Percentiles rank a stretch among this genome's conserved stretches.
Conservation (phyloP, 2,797 vertebrate genomes). For the Sebastes minor region DNA sequence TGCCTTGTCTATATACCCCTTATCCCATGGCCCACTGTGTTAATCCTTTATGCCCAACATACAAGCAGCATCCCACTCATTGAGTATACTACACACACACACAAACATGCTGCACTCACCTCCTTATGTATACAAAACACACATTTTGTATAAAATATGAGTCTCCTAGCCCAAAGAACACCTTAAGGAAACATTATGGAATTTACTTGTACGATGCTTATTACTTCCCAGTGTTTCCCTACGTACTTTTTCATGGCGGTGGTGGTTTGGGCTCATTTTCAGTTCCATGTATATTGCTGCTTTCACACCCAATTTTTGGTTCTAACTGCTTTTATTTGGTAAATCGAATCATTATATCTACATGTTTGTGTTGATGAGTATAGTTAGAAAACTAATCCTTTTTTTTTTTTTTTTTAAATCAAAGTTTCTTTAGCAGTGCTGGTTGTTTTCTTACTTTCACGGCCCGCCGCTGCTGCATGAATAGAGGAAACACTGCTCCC, state of each 20-base stretch:
- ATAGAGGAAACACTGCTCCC: slow-evolving; percentile 57
- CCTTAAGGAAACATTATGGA: slow-evolving; percentile 55
- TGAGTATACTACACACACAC: slow-evolving; percentile 66
- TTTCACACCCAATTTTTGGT: slow-evolving; percentile 54
- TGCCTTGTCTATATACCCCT: slow-evolving; percentile 81
- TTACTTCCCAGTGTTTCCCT: slow-evolving; percentile 59
- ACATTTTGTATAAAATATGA: slow-evolving; percentile 70
- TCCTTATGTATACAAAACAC: slow-evolving; percentile 62
- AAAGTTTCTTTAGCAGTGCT: slow-evolving; percentile 42
- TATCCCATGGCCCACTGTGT: slow-evolving; percentile 52
- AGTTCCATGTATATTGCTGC: slow-evolving; percentile 42
- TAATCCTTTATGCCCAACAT: slow-evolving; percentile 64
- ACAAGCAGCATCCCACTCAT: slow-evolving; percentile 76
- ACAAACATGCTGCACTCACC: slow-evolving; percentile 68
- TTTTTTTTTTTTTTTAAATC: slow-evolving; percentile 16
- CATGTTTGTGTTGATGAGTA: slow-evolving; percentile 58
- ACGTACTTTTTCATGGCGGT: slow-evolving; percentile 33
- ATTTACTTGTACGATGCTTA: slow-evolving; percentile 63
- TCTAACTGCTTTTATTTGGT: slow-evolving; percentile 65
- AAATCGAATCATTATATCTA: slow-evolving; percentile 59
- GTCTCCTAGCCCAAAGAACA: slow-evolving; percentile 75
- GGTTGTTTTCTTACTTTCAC: slow-evolving; percentile 42
- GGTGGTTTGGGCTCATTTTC: slow-evolving; percentile 58
- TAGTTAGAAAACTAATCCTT: slow-evolving; percentile 26
- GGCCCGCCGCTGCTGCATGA: slow-evolving; percentile 58